Conservation (phyloP, 1,140 invertebrate species). For the Brachystomella parvula region DNA sequence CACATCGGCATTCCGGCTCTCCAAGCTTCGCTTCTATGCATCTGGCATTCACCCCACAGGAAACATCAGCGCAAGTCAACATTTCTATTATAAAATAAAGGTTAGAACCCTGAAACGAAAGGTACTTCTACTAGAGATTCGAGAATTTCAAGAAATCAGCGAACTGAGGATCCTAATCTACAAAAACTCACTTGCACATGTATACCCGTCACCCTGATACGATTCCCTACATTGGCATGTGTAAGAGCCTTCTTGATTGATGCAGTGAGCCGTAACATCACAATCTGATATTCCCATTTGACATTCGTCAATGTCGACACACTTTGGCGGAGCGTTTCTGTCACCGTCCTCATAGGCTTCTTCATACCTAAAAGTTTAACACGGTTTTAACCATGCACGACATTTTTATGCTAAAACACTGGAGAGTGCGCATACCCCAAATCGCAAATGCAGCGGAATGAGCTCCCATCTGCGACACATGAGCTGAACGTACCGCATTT, state of each 20-base stretch:
- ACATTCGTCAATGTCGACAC: slow-evolving; percentile 83
- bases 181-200: slow-evolving; percentile 44
- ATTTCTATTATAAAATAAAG: slow-evolving; percentile 22
- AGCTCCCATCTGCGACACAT: slow-evolving; percentile 66
- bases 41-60: slow-evolving; percentile 53
- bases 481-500: slow-evolving; percentile 69
- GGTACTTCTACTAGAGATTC: too few species aligned
- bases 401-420: slow-evolving; percentile 8
- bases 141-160: too few species aligned
- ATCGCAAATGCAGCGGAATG: slow-evolving; percentile 63
- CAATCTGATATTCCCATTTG: slow-evolving; percentile 64
- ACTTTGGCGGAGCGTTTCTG: slow-evolving; percentile 48
- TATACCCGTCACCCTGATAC: slow-evolving; percentile 48
- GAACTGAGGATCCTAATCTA: too few species aligned
- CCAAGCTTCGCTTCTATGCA: slow-evolving; percentile 49
- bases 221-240: slow-evolving; percentile 62
- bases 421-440: slow-evolving; percentile 48
- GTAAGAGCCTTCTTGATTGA: slow-evolving; percentile 69
- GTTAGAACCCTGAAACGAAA: slow-evolving; percentile 8
- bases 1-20: slow-evolving; percentile 51
- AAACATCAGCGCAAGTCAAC: slow-evolving; percentile 46
- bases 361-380: slow-evolving; percentile 30
- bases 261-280: slow-evolving; percentile 69
- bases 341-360: slow-evolving; percentile 51
- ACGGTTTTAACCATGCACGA: neutral